Base-by-base conservation (phyloP, 37 sponge, comb jelly and placozoan species). In the Eunapius fragilis region DNA sequence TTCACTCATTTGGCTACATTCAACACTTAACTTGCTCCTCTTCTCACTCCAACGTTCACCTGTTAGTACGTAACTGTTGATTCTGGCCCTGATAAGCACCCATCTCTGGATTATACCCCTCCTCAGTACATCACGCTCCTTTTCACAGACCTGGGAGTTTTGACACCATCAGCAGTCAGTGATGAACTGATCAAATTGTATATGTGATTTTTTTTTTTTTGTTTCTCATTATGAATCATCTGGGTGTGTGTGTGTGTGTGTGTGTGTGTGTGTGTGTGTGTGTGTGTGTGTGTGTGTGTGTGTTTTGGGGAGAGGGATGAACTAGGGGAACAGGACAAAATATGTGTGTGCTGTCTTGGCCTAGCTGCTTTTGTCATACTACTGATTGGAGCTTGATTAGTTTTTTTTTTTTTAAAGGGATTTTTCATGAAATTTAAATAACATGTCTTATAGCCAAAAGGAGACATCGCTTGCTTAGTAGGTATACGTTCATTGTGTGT, bases 101-200 rank as follows among this genome's bases (percentile, higher is more conserved):
- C 96, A 1, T 38, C 68, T 34, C 89, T 96, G 28, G 99, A 99
- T 85, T 99, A 97, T 76, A 99, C 98, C n/a, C 99, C 99, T 23
- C 98, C 99, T 45, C 81, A 88, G 13, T 99, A 95, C 85, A 97
- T 99, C 80, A 87, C 93, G 31, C 95, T 97, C 31, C 90, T 99
- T 23, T 94, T 99, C 89, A 97, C 99, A 17, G 99, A 99, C 79
- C 84, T 99, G 25, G 99, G 98, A 31, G 98, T 99, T 3, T 72
- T 99, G 37, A 99, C 99, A 28, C 99, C 99, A 2, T 99, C 99
- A 41, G 99, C 98, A 32, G 99, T 99, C 77, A 96, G 96, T 79
- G 99, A 99, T 69, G 99, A 99, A 79, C 93, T 99, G 14, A 97
- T 99, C 31, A 99, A 99, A 87, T 80, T 99, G 68, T 99, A 99